phyloP scores from a whole-genome alignment of 2,113 vertebrate species.

The Pachyramphus minor region DNA sequence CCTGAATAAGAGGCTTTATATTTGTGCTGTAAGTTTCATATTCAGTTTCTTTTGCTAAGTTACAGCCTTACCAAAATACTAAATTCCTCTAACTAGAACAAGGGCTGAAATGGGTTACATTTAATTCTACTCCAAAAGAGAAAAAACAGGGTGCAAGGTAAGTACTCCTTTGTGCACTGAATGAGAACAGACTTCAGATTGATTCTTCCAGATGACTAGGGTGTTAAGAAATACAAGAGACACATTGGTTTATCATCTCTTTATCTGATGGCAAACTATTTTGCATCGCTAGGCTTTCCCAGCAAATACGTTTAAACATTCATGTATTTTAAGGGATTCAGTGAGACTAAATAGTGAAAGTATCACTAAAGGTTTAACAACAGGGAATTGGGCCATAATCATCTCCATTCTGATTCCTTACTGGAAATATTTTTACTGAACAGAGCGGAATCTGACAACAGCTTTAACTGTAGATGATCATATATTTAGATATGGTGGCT shows the following conservation, averaged over 20 bases:
- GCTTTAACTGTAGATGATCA: neutral
- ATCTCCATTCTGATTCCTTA: neutral
- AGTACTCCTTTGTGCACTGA: neutral
- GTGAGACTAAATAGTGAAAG: neutral
- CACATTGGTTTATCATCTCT: neutral
- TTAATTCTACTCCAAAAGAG: neutral
- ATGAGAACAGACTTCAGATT: neutral
- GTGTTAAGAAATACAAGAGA: neutral
- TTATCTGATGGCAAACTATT: neutral
- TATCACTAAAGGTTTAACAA: neutral
- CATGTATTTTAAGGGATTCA: neutral
- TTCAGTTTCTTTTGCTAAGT: neutral
- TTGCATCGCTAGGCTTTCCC: neutral
- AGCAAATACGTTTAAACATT: neutral
- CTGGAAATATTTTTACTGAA: neutral
- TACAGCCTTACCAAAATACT: neutral
- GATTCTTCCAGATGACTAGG: neutral
- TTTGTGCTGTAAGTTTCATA: neutral
- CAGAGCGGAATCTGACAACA: neutral
- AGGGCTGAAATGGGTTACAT: neutral
- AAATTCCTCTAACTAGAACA: neutral
- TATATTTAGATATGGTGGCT: neutral
- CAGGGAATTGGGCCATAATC: neutral
- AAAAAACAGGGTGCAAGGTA: neutral
- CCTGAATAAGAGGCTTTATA: too few species aligned